A percentile compares a stretch with the other conserved stretches of the same genome.
Conservation (phyloP, 2,888 invertebrate species). For the Tupiocoris notatus region DNA sequence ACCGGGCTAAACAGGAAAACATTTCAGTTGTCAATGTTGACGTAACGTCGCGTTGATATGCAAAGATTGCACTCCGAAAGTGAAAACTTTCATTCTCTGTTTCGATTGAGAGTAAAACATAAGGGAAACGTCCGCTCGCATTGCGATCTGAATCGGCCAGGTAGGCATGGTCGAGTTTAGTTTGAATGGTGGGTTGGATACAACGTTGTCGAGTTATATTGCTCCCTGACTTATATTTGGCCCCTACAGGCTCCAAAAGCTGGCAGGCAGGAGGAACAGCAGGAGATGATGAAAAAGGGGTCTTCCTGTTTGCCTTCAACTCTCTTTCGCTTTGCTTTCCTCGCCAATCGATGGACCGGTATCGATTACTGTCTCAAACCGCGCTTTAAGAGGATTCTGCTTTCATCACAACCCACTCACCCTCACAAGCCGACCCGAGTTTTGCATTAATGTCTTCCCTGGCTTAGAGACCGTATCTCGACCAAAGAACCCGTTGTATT, state of each 20-base stretch:
- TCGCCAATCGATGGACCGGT: slow-evolving; percentile 23
- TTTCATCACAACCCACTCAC: neutral
- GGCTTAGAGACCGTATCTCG: neutral
- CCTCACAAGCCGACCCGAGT: neutral
- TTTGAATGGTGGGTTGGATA: neutral
- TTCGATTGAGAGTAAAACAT: no score
- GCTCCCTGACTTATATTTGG: slow-evolving; percentile 41
- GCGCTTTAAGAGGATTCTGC: slow-evolving; percentile 9
- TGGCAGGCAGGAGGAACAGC: slow-evolving; percentile 13
- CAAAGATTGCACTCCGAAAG: no score
- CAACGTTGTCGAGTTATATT: slow-evolving; percentile 18
- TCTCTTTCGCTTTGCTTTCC: slow-evolving; percentile 16
- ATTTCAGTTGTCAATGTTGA: no score
- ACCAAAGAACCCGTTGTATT: neutral
- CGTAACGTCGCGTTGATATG: no score
- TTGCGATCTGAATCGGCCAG: neutral
- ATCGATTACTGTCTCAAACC: slow-evolving; percentile 31
- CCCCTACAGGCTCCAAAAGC: slow-evolving; percentile 29
- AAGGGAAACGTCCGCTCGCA: neutral
- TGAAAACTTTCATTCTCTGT: no score
- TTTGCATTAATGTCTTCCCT: slow-evolving; percentile 9
- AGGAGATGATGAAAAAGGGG: neutral
- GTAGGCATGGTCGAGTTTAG: neutral
- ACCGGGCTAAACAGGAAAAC: no score
- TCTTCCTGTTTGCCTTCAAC: slow-evolving; percentile 33